Base-by-base conservation (phyloP, 1,140 invertebrate genomes). In the Saccostrea glomerata region DNA sequence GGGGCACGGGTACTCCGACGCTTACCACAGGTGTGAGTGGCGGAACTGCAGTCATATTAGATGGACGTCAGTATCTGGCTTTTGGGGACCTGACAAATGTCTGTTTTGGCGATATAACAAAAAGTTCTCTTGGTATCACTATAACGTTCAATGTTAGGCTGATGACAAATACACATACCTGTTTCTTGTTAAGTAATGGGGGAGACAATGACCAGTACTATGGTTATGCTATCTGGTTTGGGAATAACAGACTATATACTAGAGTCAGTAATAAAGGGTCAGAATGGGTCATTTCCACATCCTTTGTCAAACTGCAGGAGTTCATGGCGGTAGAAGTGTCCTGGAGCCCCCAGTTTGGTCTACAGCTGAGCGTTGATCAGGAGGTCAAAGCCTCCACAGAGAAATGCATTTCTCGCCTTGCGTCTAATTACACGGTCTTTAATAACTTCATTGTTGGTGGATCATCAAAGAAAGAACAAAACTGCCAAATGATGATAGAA, bases 141-240 rank as follows among this genome's bases (percentile, higher is more conserved):
- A 85, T 92, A 2, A 86, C 88, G 15, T 92, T 92, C 36, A 87
- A 85, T 36, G 23, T 93, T 11, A 91, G 89, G 84, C 23, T 93
- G 5, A 85, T 36, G 66, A 89, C 23, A 88, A 56, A 86, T 13
- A 89, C 83, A 20, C 84, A 90, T 1, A 86, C 90, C 23, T 87
- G 86, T 40, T 89, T 60, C 55, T 66, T 89, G 47, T 86, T 93
- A 17, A 90, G 89, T 47, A 91, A 60, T 87, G 92, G 90, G 20
- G 91, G 87, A 12, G 91, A 93, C 17, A 66, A 88, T 13, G n/a
- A 25, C 7, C 66, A 20, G 54, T 58, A 77, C 15, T 92, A 92
- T 90, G 92, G 92, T 40, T 25, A 91, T 60, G 90, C 90, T n/a
- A 92, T 93, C 89, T 92, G 90, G 92, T 89, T 85, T 23, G 20